Evolutionary conservation across 30 jellyfish, hydroid and myxozoan genomes (phyloP).

Genomic region (Mastigias papua): DNA sequence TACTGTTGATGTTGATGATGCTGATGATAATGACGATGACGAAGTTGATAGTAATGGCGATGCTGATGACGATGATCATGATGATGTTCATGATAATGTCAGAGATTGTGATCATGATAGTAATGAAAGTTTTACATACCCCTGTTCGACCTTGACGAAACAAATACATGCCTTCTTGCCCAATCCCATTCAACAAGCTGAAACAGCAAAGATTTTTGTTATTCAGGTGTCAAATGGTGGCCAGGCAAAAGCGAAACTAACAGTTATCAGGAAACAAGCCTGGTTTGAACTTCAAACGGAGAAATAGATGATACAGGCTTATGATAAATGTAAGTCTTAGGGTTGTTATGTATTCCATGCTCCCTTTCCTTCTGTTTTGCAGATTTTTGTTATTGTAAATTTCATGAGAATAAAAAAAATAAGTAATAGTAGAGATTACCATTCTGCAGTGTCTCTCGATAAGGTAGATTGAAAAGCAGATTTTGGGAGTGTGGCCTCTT

Average conservation of each 20-base stretch:
- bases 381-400: too few species aligned
- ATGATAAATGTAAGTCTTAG: too few species aligned
- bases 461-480: neutral
- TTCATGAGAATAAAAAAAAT: too few species aligned
- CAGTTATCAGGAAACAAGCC: neutral
- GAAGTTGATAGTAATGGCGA: too few species aligned
- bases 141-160: slow-evolving; percentile 63
- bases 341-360: too few species aligned
- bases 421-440: neutral
- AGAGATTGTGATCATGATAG: neutral
- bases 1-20: too few species aligned
- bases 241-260: neutral
- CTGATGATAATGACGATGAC: too few species aligned
- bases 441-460: slow-evolving; percentile 26
- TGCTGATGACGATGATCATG: too few species aligned
- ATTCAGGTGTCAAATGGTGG: neutral
- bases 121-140: slow-evolving; percentile 5
- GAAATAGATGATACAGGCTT: too few species aligned
- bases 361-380: too few species aligned
- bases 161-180: slow-evolving; percentile 54
- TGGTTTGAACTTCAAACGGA: neutral
- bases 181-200: slow-evolving; percentile 38
- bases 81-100: neutral
- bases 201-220: neutral
- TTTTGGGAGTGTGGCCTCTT: neutral